Evolutionary conservation across 1,140 invertebrate species (phyloP), one percentile per base, ranked within the genome.

Genomic region (Hydropsyche tenuis): DNA sequence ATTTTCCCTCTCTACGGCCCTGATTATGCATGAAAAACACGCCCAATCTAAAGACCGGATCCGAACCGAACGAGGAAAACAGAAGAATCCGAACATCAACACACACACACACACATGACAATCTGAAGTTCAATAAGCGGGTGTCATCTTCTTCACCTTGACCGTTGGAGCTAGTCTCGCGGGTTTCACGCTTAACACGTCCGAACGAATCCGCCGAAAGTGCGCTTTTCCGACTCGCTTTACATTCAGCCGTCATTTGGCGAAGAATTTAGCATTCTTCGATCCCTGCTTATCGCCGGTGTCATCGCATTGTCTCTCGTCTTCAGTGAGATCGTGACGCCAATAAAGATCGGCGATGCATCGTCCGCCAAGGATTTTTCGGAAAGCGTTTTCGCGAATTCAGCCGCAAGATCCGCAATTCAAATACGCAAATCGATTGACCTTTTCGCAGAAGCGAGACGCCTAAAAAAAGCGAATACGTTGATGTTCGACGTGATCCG

Each of bases 121-220:
- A n/a, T 45, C 43, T 18, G 42, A 14, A 68, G 65, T 48, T 66
- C 63, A 43, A 66, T 16, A 66, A 16, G 30, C 45, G 14, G 3
- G 3, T 27, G 43, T 48, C 30, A n/a, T 62, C 56, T 4, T 68
- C 65, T 68, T 68, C 65, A 68, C 65, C 65, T 68, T 68, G 65
- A 68, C 65, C 65, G 45, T 68, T 68, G 65, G 63, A 42, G 56
- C 23, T 25, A 9, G 20, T 60, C 7, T 18, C 6, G 48, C 22
- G 51, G 22, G 7, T 53, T 20, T 20, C 18, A 53, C 20, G 22
- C 56, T 11, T 53, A 53, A 53, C 48, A 60, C 23, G 23, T 22
- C 11, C 9, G 30, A 37, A 9, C 30, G 30, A 37, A n/a, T n/a
- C n/a, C n/a, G n/a, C n/a, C n/a, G n/a, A n/a, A n/a, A n/a, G n/a